Percentiles rank a stretch among this genome's conserved stretches.
These are phyloP conservation scores for Gobio occitaniae DNA, from an alignment of 2,797 vertebrate species.

Conservation along the genomic window DNA sequence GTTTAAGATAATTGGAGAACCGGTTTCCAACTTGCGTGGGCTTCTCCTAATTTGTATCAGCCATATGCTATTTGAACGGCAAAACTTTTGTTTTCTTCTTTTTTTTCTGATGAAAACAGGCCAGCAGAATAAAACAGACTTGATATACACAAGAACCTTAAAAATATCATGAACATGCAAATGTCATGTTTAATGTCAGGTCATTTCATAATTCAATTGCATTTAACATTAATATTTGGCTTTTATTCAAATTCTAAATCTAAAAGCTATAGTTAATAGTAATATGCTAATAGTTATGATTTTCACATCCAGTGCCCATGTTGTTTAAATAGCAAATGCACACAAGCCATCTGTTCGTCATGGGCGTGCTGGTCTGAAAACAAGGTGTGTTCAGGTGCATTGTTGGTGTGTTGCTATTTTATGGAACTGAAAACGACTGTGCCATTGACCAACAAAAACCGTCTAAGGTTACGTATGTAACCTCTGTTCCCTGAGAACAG, in stretches of 20 bases:
- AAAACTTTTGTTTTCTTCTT: background rate
- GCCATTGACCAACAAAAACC: too few species aligned
- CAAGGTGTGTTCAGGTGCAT: too few species aligned
- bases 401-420: too few species aligned
- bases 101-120: background rate
- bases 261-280: background rate
- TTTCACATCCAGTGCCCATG: too few species aligned
- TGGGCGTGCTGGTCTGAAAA: too few species aligned
- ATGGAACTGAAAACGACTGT: too few species aligned
- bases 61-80: constrained; percentile 33
- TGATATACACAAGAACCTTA: background rate
- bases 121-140: background rate
- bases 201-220: background rate
- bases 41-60: constrained; percentile 14
- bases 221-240: background rate
- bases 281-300: too few species aligned
- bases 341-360: too few species aligned
- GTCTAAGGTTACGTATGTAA: too few species aligned
- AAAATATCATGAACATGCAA: background rate
- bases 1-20: constrained; percentile 27
- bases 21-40: background rate
- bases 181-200: background rate
- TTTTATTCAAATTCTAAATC: background rate
- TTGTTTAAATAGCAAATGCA: too few species aligned
- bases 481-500: too few species aligned